Evolutionary conservation across 1,140 invertebrate genomes (phyloP).

Genomic region (Drosophila bocqueti): DNA sequence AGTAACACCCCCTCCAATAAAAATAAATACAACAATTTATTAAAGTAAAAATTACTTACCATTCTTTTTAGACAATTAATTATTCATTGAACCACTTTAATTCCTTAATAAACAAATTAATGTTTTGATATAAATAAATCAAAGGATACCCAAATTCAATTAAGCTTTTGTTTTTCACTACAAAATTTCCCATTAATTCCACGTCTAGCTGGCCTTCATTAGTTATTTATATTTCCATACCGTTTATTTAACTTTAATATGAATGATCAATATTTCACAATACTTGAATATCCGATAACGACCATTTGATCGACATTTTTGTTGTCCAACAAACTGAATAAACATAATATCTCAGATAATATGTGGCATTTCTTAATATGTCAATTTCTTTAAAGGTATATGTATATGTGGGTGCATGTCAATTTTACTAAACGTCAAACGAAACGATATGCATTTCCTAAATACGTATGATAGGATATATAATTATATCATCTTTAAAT

Average conservation of each 20-base stretch:
- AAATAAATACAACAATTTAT: neutral
- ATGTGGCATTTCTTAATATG: conserved; percentile 41
- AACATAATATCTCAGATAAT: conserved; percentile 64
- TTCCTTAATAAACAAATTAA: neutral
- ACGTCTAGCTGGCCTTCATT: neutral
- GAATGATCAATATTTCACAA: conserved; percentile 59
- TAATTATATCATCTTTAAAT: conserved; percentile 7
- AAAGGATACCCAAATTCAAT: neutral
- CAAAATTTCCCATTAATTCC: neutral
- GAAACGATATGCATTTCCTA: conserved; percentile 71
- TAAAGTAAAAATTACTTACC: neutral
- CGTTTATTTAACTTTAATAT: conserved; percentile 71
- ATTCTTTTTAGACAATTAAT: neutral
- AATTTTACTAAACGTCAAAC: conserved; percentile 76
- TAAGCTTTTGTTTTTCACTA: neutral
- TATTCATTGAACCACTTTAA: neutral
- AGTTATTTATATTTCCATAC: conserved; percentile 24
- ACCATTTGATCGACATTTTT: conserved; percentile 24
- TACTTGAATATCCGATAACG: conserved; percentile 44
- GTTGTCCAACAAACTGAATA: conserved; percentile 42
- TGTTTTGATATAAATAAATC: neutral
- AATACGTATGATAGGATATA: conserved; percentile 26
- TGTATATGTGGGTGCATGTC: conserved; percentile 35
- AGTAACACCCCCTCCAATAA: neutral
- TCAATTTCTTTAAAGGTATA: conserved; percentile 17